Conservation (phyloP, 1,140 invertebrate genomes). For the Neelides sp. region DNA sequence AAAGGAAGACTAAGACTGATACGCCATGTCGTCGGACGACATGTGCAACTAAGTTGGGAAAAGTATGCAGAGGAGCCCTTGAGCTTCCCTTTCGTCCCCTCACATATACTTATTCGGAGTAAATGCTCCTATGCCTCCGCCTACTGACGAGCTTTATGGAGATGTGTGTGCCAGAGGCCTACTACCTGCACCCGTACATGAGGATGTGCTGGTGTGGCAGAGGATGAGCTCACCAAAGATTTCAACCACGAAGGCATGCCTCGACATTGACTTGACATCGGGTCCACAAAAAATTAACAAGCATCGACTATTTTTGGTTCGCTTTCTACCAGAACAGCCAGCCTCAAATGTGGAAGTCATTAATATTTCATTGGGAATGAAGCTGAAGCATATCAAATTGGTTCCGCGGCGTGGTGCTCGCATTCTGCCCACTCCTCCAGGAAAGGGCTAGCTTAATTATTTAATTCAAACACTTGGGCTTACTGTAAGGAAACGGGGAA, state of each 20-base stretch:
- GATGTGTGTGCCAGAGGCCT: no score
- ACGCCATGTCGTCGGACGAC: conserved; percentile 20
- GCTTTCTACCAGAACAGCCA: conserved; percentile 20
- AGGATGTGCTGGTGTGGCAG: neutral
- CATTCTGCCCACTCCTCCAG: neutral
- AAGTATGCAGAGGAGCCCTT: neutral
- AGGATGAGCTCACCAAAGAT: conserved; percentile 2
- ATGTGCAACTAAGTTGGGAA: conserved; percentile 6
- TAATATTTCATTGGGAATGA: conserved; percentile 28
- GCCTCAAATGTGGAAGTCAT: conserved; percentile 28
- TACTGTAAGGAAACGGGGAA: conserved; percentile 31
- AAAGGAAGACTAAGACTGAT: conserved; percentile 15
- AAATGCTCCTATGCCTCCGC: no score
- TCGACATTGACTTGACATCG: no score
- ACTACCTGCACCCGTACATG: conserved; percentile 8
- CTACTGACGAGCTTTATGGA: no score
- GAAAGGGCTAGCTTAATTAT: conserved; percentile 2
- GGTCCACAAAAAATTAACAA: conserved; percentile 27
- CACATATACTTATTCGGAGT: neutral
- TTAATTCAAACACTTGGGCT: conserved; percentile 14
- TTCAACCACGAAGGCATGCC: no score
- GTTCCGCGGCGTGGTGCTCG: conserved; percentile 1
- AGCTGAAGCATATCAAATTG: neutral
- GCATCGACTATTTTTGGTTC: conserved; percentile 26
- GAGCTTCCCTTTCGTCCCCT: neutral